Evolutionary conservation across 2,113 vertebrate genomes (phyloP), one percentile per base, ranked within the genome.

Genomic region (Bubo bubo): DNA sequence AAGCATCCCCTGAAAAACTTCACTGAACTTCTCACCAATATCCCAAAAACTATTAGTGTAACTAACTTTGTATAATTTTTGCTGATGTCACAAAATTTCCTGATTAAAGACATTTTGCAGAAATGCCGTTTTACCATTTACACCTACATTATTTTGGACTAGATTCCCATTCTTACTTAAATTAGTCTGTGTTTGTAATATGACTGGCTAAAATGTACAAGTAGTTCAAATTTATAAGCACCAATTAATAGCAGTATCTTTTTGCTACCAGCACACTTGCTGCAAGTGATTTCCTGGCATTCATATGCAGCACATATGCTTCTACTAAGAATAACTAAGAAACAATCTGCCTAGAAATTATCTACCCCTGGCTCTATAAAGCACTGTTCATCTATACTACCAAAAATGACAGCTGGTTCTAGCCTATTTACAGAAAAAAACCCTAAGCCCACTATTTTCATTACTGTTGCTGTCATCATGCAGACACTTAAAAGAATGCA

Each of bases 261-360:
- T 90, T 68, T 77, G 62, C 39, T 95, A 87, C 90, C 47, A 63
- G 72, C 32, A 85, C 91, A 64, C 62, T 96, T 88, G 88, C 89
- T 71, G 63, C 84, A 97, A 97, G 93, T 97, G 94, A 93, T 96
- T 96, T 97, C 63, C 86, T 98, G 97, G 93, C 97, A 96, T 79
- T 89, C 67, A 52, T 90, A 90, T 90, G 53, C 63, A 75, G 64
- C 86, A 95, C 96, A 97, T 98, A 97, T 97, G 97, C 34, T 97
- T 94, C 86, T 95, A 94, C 97, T 97, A 97, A 98, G 97, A 98
- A 97, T 97, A 98, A 97, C 95, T 96, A 96, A 97, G 82, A 95
- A 95, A 94, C 81, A 97, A 96, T 95, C 95, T 98, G 97, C 92
- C 95, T 94, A 95, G 96, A 96, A 97, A 90, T 93, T 94, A 95